These are phyloP conservation scores for Lepetodrilus schrolli DNA, from an alignment of 2,888 invertebrate species.

Conservation along the genomic window DNA sequence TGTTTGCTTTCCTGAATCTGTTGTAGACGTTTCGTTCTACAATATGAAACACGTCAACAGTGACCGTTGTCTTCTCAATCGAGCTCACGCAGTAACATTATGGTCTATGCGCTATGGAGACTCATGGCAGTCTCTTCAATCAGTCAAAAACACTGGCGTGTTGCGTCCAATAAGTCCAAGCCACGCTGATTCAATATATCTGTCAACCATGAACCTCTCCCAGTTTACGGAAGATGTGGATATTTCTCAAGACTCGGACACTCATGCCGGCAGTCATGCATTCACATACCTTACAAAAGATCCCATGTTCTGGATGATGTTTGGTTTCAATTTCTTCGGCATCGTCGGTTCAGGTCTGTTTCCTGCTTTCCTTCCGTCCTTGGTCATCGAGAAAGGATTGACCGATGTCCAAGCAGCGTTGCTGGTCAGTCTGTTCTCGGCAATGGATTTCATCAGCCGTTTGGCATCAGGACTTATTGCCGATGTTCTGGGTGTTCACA, in stretches of 20 bases:
- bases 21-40: neutral
- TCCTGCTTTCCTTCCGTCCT: neutral
- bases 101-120: neutral
- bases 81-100: neutral
- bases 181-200: neutral
- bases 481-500: neutral
- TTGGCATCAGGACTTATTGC: neutral
- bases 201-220: neutral
- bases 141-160: no score
- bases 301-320: constrained; percentile 11
- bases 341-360: neutral
- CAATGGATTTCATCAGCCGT: neutral
- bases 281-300: neutral
- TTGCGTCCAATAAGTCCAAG: no score
- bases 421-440: constrained; percentile 1
- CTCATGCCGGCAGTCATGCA: neutral
- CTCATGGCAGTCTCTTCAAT: neutral
- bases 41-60: neutral
- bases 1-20: neutral
- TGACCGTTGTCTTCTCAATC: no score
- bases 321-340: neutral
- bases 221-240: neutral
- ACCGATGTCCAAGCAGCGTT: neutral
- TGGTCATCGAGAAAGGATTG: constrained; percentile 3
- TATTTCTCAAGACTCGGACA: neutral